phyloP scores from a whole-genome alignment of 2,888 invertebrate species.

The Anoplius nigerrimus region DNA sequence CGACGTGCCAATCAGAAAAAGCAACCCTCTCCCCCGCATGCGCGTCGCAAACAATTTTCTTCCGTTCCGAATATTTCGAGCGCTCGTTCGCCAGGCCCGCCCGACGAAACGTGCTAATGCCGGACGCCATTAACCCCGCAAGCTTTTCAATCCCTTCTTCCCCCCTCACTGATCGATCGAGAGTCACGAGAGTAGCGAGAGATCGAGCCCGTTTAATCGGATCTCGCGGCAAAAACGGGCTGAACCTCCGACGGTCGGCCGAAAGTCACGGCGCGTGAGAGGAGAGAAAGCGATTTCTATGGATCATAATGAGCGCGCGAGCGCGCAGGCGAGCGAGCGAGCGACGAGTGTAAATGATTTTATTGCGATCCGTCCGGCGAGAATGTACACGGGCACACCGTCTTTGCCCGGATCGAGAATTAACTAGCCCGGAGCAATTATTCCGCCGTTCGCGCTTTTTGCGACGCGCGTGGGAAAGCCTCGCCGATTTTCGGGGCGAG shows the following conservation, averaged over 20 bases:
- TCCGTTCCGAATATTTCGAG: no score
- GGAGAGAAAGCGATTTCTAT: constrained; percentile 48
- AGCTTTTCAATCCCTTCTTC: no score
- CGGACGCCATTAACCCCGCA: no score
- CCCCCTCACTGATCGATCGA: constrained; percentile 20
- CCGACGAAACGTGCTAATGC: no score
- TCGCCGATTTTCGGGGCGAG: constrained; percentile 31
- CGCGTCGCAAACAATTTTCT: no score
- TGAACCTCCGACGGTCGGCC: constrained; percentile 26
- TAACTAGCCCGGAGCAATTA: constrained; percentile 52
- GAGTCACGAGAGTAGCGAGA: constrained; percentile 29
- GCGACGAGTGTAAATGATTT: constrained; percentile 54
- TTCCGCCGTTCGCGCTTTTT: constrained; percentile 49
- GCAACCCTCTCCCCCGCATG: no score
- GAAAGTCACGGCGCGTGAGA: constrained; percentile 40
- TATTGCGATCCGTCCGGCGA: constrained; percentile 37
- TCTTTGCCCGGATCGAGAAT: no score
- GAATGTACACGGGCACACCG: no score
- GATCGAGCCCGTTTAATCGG: constrained; percentile 35
- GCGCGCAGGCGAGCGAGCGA: neutral
- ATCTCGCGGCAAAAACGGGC: constrained; percentile 35
- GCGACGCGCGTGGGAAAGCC: constrained; percentile 48
- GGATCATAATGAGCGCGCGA: constrained; percentile 47
- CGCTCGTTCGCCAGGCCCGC: no score
- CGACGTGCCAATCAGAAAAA: no score